A percentile compares a stretch with the other conserved stretches of the same genome.
phyloP scores from a whole-genome alignment of 2,113 vertebrate genomes.

The Pycnonotus jocosus region DNA sequence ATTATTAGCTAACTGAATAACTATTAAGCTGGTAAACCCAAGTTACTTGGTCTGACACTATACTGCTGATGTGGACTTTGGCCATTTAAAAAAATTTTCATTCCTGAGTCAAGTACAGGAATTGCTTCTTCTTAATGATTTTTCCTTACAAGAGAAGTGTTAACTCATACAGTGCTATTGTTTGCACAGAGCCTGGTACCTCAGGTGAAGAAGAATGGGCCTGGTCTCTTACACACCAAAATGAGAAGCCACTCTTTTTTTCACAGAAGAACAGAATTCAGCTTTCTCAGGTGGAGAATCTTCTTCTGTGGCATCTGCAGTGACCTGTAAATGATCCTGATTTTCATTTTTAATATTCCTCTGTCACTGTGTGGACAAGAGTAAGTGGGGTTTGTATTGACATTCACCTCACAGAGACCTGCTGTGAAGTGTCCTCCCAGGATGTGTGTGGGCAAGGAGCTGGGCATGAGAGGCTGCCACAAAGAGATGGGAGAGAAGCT shows the following conservation, averaged over 20 bases:
- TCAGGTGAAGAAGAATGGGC: neutral
- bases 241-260: neutral
- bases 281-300: neutral
- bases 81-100: neutral
- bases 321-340: neutral
- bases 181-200: neutral
- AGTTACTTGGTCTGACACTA: neutral
- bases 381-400: neutral
- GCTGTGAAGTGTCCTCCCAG: neutral
- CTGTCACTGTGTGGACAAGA: neutral
- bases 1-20: neutral
- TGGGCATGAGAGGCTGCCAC: neutral
- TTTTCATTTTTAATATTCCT: neutral
- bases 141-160: neutral
- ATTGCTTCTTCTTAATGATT: neutral
- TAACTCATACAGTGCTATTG: neutral
- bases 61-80: neutral
- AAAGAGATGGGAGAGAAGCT: neutral
- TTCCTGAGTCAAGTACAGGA: neutral
- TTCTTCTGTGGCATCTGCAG: neutral
- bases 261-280: neutral
- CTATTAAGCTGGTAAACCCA: neutral
- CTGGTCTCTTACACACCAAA: accelerated
- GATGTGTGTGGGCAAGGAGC: neutral
- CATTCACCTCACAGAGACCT: neutral